Evolutionary conservation across 2,888 invertebrate genomes (phyloP).

Genomic region (Acleris emargana): DNA sequence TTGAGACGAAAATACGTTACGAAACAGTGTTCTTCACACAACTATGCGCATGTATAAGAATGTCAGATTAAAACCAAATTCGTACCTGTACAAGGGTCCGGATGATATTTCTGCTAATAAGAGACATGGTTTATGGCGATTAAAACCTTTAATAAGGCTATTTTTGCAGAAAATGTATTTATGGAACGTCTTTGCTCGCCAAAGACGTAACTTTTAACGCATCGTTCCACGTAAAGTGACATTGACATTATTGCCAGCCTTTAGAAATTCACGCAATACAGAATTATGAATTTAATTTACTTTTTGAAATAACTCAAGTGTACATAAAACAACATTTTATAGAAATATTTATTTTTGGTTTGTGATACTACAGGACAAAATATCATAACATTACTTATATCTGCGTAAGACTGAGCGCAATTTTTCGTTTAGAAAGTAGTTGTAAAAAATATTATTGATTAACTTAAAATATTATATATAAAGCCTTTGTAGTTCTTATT

Average conservation of each 20-base stretch:
- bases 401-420: slow-evolving; percentile 8
- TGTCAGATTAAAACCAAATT: slow-evolving; percentile 25
- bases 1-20: slow-evolving; percentile 55
- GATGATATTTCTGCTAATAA: slow-evolving; percentile 71
- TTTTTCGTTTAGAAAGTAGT: slow-evolving; percentile 14
- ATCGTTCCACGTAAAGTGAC: slow-evolving; percentile 51
- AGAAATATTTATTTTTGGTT: too few relatives aligned
- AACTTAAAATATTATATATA: too few relatives aligned
- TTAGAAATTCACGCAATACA: slow-evolving; percentile 11
- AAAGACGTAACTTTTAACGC: slow-evolving; percentile 58
- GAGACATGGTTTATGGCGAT: slow-evolving; percentile 59
- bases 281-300: background rate
- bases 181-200: slow-evolving; percentile 54
- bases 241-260: slow-evolving; percentile 37
- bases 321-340: too few relatives aligned
- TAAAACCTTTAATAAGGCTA: slow-evolving; percentile 54
- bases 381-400: background rate
- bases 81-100: slow-evolving; percentile 72
- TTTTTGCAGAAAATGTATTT: slow-evolving; percentile 61
- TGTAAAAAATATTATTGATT: too few relatives aligned
- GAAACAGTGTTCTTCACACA: slow-evolving; percentile 59
- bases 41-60: slow-evolving; percentile 13
- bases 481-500: too few relatives aligned
- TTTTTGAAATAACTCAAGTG: too few relatives aligned
- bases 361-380: too few relatives aligned